Base-by-base conservation (phyloP, 1,140 invertebrate species). In the Drosophila bocqueti region DNA sequence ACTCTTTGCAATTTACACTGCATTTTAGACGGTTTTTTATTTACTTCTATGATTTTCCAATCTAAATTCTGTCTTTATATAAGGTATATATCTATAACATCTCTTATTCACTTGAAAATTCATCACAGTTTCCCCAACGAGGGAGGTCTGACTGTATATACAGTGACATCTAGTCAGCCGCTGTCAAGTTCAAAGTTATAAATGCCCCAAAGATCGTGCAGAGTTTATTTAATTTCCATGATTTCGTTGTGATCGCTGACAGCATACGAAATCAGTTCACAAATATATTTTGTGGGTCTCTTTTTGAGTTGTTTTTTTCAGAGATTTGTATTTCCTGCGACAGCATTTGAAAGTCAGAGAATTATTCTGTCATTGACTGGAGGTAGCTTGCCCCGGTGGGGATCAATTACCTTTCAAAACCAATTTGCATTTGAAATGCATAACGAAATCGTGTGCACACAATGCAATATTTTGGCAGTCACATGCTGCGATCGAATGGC, bases 371-470 rank as follows among this genome's bases (percentile, higher is more conserved):
- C 85, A 86, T 69, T 69, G 79, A 72, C 46, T 73, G 57, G 21
- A 29, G 58, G 61, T 21, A 45, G 43, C 29, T 58, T 38, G 26
- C 31, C 58, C 65, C 52, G 49, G 46, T 49, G 46, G 82, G 83
- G 75, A 86, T 90, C 84, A 90, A 89, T 89, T 89, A 84, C 85
- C 85, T 89, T 89, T 89, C 85, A 73, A 89, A 89, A 79, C 64
- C 81, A 90, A 90, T 89, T 89, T 89, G 85, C 85, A 90, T 89
- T 89, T 89, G 75, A 90, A 90, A 82, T 85, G 85, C 85, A 90
- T 87, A 90, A 75, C 84, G 71, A 90, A 87, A 81, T 87, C 84
- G 84, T 87, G 83, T 87, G 84, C 68, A 76, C 65, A 83, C 55
- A 79, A 75, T 76, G 77, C 84, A 87, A 79, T 81, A 73, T 64